These are phyloP conservation scores for Lucilia cuprina DNA, from an alignment of 1,140 invertebrate species.

Conservation along the genomic window DNA sequence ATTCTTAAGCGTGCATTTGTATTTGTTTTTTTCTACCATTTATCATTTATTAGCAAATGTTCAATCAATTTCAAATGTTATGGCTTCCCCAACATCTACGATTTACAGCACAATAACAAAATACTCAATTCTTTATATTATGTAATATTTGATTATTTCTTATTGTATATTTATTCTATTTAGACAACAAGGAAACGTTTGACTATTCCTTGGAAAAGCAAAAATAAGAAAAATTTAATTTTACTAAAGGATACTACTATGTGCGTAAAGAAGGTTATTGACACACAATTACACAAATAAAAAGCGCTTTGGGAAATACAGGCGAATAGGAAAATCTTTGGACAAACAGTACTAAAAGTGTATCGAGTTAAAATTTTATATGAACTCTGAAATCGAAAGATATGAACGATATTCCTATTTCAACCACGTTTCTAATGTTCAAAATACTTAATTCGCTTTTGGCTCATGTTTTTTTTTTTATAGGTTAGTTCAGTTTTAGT, in stretches of 20 bases:
- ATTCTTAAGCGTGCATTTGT: too few species aligned
- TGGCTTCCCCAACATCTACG: neutral
- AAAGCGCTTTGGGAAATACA: neutral
- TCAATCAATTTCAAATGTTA: slow-evolving; percentile 3
- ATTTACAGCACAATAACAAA: neutral
- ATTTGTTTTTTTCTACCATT: too few species aligned
- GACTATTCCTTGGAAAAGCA: neutral
- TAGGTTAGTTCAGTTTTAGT: too few species aligned
- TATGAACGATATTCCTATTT: too few species aligned
- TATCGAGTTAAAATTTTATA: too few species aligned
- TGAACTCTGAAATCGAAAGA: too few species aligned
- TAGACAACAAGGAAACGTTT: neutral
- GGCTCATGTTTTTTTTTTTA: too few species aligned
- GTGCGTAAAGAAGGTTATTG: neutral
- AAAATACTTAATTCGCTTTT: too few species aligned
- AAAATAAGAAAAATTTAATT: too few species aligned
- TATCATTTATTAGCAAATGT: neutral
- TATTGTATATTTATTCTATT: neutral
- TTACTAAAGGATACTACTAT: neutral
- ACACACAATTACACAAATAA: neutral
- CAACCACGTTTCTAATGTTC: too few species aligned
- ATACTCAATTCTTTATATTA: neutral
- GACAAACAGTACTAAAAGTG: too few species aligned
- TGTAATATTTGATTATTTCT: neutral
- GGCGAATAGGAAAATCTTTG: too few species aligned